These are phyloP conservation scores for Mylabris sibirica DNA, from an alignment of 2,888 invertebrate genomes.

Conservation along the genomic window DNA sequence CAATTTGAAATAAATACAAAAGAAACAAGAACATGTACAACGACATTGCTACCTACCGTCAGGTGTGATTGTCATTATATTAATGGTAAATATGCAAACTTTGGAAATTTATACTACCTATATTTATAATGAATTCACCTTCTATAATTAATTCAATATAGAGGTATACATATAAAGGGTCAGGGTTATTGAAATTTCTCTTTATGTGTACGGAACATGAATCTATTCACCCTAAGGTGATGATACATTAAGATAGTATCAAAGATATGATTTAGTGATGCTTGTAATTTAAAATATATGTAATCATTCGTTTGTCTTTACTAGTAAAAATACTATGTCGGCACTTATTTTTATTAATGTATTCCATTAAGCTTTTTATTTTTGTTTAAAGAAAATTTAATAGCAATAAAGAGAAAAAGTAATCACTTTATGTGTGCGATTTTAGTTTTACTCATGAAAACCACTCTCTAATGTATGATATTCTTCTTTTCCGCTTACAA, in stretches of 20 bases:
- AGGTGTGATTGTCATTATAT: background rate
- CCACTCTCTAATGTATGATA: background rate
- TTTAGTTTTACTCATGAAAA: background rate
- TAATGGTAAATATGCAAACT: background rate
- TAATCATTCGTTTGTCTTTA: conserved; percentile 29
- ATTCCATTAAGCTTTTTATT: conserved; percentile 32
- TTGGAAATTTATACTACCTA: background rate
- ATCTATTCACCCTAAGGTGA: conserved; percentile 33
- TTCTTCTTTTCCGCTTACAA: background rate
- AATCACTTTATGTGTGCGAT: background rate
- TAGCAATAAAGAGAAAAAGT: background rate
- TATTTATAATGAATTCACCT: background rate
- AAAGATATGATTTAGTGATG: conserved; percentile 32
- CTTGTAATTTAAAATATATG: conserved; percentile 31
- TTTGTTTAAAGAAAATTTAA: background rate
- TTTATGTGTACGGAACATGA: conserved; percentile 24
- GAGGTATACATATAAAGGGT: background rate
- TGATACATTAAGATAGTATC: conserved; percentile 36
- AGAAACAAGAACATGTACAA: background rate
- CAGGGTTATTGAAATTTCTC: conserved; percentile 14
- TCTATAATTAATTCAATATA: background rate
- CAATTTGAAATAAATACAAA: background rate
- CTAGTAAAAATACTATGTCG: conserved; percentile 31
- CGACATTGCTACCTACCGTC: background rate
- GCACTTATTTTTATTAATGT: conserved; percentile 33